Evolutionary conservation across 2,113 vertebrate species (phyloP).

Genomic region (Sphyrna mokarran): DNA sequence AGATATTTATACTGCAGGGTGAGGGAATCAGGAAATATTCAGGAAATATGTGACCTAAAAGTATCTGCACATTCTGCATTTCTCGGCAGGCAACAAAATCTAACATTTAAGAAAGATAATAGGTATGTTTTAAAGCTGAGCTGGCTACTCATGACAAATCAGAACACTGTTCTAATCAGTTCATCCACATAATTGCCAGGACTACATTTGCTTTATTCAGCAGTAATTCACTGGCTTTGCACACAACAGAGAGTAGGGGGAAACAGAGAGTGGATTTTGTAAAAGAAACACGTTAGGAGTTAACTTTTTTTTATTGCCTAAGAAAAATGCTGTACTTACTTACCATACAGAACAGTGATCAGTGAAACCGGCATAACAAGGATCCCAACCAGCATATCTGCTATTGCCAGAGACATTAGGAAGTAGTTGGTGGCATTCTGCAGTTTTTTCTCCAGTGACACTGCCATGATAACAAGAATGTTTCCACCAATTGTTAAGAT

Average conservation of each 20-base stretch:
- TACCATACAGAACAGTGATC: constrained; percentile 89
- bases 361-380: constrained; percentile 94
- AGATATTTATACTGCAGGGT: too few species aligned
- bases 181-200: neutral
- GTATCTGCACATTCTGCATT: neutral
- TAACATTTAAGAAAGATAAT: neutral
- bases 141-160: neutral
- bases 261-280: neutral
- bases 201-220: neutral
- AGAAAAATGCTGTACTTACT: constrained; percentile 49
- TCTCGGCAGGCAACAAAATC: neutral
- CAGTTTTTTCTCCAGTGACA: constrained; percentile 90
- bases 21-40: neutral
- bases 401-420: constrained; percentile 92
- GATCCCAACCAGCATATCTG: constrained; percentile 90
- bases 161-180: neutral
- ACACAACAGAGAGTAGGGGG: neutral
- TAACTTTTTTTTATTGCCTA: neutral
- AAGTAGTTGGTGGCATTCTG: constrained; percentile 97
- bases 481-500: constrained; percentile 85
- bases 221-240: neutral
- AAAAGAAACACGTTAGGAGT: neutral
- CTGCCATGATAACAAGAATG: constrained; percentile 92
- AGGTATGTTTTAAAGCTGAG: neutral
- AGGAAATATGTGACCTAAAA: neutral